Conservation (phyloP, 1,140 invertebrate genomes). For the Drosophila willistoni region DNA sequence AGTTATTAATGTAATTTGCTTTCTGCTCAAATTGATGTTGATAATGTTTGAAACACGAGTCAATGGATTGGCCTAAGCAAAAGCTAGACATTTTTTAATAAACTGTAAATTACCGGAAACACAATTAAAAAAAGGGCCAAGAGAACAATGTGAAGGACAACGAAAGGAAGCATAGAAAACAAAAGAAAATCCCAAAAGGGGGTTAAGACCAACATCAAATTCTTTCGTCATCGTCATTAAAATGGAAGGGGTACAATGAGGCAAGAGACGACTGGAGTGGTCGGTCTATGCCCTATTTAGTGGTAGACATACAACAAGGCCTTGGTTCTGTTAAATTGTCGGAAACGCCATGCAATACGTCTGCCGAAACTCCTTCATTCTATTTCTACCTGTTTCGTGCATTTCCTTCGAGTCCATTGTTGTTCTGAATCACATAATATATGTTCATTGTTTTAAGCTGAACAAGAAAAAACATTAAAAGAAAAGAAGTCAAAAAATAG, state of each 20-base stretch:
- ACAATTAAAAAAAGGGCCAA: slow-evolving; percentile 64
- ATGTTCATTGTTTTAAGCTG: slow-evolving; percentile 66
- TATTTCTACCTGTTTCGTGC: slow-evolving; percentile 14
- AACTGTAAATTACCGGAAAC: slow-evolving; percentile 76
- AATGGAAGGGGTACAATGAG: slow-evolving; percentile 1
- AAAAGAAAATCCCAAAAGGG: slow-evolving; percentile 35
- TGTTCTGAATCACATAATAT: slow-evolving; percentile 49
- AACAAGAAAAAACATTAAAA: slow-evolving; percentile 36
- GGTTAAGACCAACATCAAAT: slow-evolving; percentile 17
- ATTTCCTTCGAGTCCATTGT: slow-evolving; percentile 40
- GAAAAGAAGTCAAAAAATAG: slow-evolving; percentile 69
- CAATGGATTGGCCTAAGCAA: neutral
- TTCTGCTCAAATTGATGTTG: slow-evolving; percentile 36
- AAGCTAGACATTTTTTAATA: slow-evolving; percentile 58
- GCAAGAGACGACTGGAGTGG: slow-evolving; percentile 3
- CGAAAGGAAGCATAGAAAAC: slow-evolving; percentile 25
- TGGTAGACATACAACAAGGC: neutral
- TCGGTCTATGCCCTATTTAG: neutral
- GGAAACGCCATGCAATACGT: slow-evolving; percentile 71
- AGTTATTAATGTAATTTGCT: slow-evolving; percentile 80
- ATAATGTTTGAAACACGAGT: neutral
- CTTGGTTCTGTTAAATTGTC: slow-evolving; percentile 36
- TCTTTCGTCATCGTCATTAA: neutral
- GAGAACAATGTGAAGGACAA: slow-evolving; percentile 24
- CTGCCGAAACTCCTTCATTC: slow-evolving; percentile 17